Conservation (phyloP, 2,797 vertebrate species). For the Acanthurus leucopareius region DNA sequence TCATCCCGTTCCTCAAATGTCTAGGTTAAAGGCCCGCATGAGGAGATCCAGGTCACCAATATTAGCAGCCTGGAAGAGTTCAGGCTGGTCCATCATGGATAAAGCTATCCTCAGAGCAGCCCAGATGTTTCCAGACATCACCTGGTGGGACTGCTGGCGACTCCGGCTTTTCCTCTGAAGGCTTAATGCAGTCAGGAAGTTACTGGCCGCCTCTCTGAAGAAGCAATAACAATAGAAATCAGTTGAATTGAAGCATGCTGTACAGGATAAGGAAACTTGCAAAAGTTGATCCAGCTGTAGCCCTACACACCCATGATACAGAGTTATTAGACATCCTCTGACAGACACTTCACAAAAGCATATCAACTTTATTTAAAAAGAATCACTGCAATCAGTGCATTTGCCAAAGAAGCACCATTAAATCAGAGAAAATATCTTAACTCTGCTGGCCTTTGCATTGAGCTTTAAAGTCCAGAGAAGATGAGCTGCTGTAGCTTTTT, state of each 20-base stretch:
- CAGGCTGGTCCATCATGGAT: slow-evolving; percentile 98
- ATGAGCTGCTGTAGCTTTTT: not conserved
- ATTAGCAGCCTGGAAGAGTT: slow-evolving; percentile 98
- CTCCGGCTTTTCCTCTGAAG: slow-evolving; percentile 97
- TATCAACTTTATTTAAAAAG: not conserved
- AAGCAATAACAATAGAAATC: slow-evolving; percentile 48
- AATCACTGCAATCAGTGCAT: not conserved
- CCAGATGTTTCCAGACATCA: slow-evolving; percentile 99
- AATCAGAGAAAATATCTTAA: not conserved
- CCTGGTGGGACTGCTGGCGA: slow-evolving; percentile 94
- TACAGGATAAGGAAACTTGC: not conserved
- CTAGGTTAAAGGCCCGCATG: slow-evolving; percentile 95
- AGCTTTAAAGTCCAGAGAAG: not conserved
- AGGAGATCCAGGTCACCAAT: slow-evolving; percentile 97
- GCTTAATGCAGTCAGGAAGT: slow-evolving; percentile 96
- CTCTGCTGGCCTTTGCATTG: not conserved
- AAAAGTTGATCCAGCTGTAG: not conserved
- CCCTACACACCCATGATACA: not conserved
- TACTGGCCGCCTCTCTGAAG: slow-evolving; percentile 96
- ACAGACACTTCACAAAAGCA: not conserved
- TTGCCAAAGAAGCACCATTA: not conserved
- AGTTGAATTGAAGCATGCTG: slow-evolving; percentile 1
- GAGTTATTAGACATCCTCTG: not conserved
- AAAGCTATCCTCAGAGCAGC: slow-evolving; percentile 96
- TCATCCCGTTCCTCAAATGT: slow-evolving; percentile 85